Percentiles rank a stretch among this genome's conserved stretches.
phyloP scores from a whole-genome alignment of 2,888 invertebrate species.

The Rhimphoctona megacephalus region DNA sequence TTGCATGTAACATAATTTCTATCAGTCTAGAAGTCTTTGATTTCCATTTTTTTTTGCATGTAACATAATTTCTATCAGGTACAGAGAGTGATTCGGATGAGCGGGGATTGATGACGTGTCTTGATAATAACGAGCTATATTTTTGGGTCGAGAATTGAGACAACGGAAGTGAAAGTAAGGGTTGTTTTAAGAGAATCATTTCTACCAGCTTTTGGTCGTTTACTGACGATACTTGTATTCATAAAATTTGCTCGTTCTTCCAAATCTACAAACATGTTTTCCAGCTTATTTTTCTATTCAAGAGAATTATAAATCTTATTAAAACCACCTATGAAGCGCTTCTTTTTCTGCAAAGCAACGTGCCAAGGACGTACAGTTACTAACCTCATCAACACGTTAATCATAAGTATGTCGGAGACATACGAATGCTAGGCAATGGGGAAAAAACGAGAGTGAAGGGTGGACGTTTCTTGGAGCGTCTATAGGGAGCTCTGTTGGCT shows the following conservation, averaged over 20 bases:
- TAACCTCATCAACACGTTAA: slow-evolving; percentile 29
- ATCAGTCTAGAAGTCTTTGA: background rate
- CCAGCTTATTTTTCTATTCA: background rate
- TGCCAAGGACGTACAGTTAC: slow-evolving; percentile 7
- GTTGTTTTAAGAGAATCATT: background rate
- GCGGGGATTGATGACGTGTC: too few species aligned
- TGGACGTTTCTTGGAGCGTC: slow-evolving; percentile 51
- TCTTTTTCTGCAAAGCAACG: background rate
- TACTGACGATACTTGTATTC: background rate
- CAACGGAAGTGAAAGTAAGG: background rate
- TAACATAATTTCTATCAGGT: background rate
- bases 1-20: background rate
- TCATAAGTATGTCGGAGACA: background rate
- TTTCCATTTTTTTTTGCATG: background rate
- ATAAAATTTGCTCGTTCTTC: background rate
- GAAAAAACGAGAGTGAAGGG: slow-evolving; percentile 66
- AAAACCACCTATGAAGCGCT: background rate
- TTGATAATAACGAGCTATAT: background rate
- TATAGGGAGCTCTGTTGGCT: slow-evolving; percentile 67
- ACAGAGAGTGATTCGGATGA: background rate
- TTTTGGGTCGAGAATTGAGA: background rate
- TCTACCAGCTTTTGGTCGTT: background rate
- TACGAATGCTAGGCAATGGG: background rate
- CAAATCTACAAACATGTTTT: background rate
- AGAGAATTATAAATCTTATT: background rate